Evolutionary conservation across 2,113 vertebrate species (phyloP), one percentile per base, ranked within the genome.

Genomic region (Clarias batrachus): DNA sequence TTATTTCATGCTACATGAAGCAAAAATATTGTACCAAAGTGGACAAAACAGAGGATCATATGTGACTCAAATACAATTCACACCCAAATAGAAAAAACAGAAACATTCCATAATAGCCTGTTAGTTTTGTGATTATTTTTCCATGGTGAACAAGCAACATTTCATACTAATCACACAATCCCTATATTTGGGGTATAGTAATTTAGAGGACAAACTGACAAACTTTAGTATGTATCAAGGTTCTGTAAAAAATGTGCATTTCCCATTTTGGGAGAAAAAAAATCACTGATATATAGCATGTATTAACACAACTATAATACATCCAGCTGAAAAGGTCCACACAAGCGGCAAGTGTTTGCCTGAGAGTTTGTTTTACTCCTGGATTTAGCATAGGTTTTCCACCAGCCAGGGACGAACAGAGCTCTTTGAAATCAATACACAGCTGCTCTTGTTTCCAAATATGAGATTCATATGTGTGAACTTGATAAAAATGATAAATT

Each of bases 381-480:
- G 5, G 48, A 79, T 65, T 76, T 62, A 33, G 14, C 52, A n/a
- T 85, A 30, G 2, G n/a, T 27, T 48, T 54, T 41, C 27, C 65
- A 66, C 63, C 11, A 5, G 16, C 56, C 59, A 88, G 48, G 37
- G 48, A 86, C 41, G 25, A 82, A 87, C 71, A 89, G 77, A 66
- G 54, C 70, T 84, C 65, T 88, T 80, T 86, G 37, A 60, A 70
- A 74, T 30, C 73, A 79, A 78, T 54, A 85, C 84, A 90, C 84
- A 89, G 89, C 81, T 83, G 84, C 79, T 66, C 83, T 86, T 89
- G 88, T 89, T 87, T 78, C 54, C 37, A 27, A 65, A 85, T 86
- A 65, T 89, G 71, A 90, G 79, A 78, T 86, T 7, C 76, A 89
- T 59, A 83, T 80, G 78, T 48, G 81, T 81, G 52, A 88, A 86